A percentile compares a stretch with the other conserved stretches of the same genome.
phyloP scores from a whole-genome alignment of 2,888 invertebrate species.

The Tricholauxania praeusta region DNA sequence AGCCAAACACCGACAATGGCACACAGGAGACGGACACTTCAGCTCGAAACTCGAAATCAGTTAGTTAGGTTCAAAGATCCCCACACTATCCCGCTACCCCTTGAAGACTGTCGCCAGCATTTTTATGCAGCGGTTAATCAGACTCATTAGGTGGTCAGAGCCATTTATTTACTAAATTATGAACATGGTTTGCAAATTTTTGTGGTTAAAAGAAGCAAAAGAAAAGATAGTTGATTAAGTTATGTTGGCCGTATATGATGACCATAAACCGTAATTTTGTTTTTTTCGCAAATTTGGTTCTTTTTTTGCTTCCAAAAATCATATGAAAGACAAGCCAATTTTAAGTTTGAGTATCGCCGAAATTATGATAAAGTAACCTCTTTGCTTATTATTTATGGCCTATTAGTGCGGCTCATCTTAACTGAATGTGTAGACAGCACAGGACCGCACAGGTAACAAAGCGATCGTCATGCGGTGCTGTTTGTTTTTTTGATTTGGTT shows the following conservation, averaged over 20 bases:
- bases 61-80: background rate
- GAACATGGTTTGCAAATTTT: slow-evolving; percentile 62
- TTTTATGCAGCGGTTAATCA: slow-evolving; percentile 55
- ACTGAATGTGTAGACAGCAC: slow-evolving; percentile 19
- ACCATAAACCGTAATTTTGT: slow-evolving; percentile 16
- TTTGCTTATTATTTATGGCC: slow-evolving; percentile 66
- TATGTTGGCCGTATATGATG: slow-evolving; percentile 23
- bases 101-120: slow-evolving; percentile 19
- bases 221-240: slow-evolving; percentile 32
- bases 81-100: slow-evolving; percentile 16
- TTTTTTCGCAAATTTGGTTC: slow-evolving; percentile 36
- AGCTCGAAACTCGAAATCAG: slow-evolving; percentile 23
- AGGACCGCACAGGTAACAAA: slow-evolving; percentile 48
- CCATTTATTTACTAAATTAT: slow-evolving; percentile 63
- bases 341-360: slow-evolving; percentile 32
- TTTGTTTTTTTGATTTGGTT: no score
- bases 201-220: slow-evolving; percentile 47
- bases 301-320: background rate
- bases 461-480: slow-evolving; percentile 20
- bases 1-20: slow-evolving; percentile 53
- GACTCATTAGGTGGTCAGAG: slow-evolving; percentile 65
- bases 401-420: slow-evolving; percentile 56
- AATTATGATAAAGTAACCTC: slow-evolving; percentile 51
- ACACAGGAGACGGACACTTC: background rate
- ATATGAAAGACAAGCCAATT: slow-evolving; percentile 22